Evolutionary conservation across 1,140 invertebrate species (phyloP).

Genomic region (Heliconius melpomene): DNA sequence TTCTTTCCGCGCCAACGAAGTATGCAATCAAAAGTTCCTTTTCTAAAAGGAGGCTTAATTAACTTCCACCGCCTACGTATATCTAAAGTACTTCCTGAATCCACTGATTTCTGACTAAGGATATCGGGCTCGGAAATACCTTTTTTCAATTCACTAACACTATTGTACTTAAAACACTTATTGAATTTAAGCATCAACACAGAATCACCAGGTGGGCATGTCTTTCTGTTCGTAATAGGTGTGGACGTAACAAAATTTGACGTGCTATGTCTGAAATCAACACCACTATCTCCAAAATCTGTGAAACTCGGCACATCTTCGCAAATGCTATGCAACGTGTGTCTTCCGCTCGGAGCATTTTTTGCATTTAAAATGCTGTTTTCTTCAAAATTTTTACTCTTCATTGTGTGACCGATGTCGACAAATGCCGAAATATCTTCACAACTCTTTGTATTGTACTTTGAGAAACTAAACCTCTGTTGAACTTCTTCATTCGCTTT

Average conservation of each 20-base stretch:
- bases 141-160: conserved; percentile 65
- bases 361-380: conserved; percentile 72
- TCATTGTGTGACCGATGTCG: conserved; percentile 57
- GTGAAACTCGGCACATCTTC: conserved; percentile 56
- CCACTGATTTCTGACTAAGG: conserved; percentile 52
- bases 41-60: conserved; percentile 67
- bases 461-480: conserved; percentile 52
- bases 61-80: conserved; percentile 63
- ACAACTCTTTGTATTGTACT: conserved; percentile 71
- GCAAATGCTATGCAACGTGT: conserved; percentile 61
- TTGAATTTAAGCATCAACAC: conserved; percentile 62
- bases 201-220: conserved; percentile 58
- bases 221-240: conserved; percentile 66
- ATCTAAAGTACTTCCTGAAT: conserved; percentile 58
- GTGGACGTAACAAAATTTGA: conserved; percentile 66
- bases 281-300: conserved; percentile 62
- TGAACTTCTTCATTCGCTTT: conserved; percentile 40
- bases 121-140: conserved; percentile 71
- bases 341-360: conserved; percentile 44
- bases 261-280: conserved; percentile 51
- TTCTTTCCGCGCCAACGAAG: conserved; percentile 70
- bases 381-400: conserved; percentile 69
- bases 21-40: conserved; percentile 71
- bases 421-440: conserved; percentile 73
- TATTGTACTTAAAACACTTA: conserved; percentile 59